phyloP scores from a whole-genome alignment of 53 echinoderm and acorn worm genomes.

The Temnopleurus reevesii region DNA sequence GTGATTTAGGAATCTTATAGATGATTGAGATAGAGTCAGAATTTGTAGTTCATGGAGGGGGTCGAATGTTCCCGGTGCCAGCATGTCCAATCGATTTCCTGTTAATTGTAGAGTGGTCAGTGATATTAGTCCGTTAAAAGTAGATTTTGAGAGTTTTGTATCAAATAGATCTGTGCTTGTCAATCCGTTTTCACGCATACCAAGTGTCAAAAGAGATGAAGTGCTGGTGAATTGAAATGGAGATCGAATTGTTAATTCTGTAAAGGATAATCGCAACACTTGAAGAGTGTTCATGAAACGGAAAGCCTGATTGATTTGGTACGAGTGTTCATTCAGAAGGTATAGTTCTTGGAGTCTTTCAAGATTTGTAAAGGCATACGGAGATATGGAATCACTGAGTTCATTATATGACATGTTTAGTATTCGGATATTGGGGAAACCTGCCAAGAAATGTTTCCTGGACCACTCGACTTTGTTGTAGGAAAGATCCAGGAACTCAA shows the following conservation, averaged over 20 bases:
- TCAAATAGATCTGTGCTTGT: conserved; percentile 3
- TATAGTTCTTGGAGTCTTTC: background rate
- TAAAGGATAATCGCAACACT: background rate
- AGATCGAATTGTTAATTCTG: background rate
- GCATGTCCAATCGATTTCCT: background rate
- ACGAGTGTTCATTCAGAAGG: background rate
- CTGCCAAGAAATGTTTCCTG: background rate
- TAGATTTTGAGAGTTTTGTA: background rate
- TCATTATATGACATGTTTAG: background rate
- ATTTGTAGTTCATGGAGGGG: background rate
- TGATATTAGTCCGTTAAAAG: background rate
- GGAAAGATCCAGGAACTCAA: conserved; percentile 5
- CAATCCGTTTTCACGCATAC: background rate
- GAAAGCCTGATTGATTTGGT: background rate
- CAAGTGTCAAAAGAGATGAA: background rate
- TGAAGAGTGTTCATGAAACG: background rate
- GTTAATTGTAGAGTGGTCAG: background rate
- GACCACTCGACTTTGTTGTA: background rate
- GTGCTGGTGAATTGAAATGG: background rate
- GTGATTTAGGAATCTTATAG: background rate
- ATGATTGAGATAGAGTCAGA: background rate
- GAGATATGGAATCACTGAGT: background rate
- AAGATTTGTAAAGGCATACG: background rate
- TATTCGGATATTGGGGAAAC: background rate
- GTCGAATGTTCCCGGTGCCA: background rate